phyloP scores from a whole-genome alignment of 2,113 vertebrate species.

The Pituophis catenifer region DNA sequence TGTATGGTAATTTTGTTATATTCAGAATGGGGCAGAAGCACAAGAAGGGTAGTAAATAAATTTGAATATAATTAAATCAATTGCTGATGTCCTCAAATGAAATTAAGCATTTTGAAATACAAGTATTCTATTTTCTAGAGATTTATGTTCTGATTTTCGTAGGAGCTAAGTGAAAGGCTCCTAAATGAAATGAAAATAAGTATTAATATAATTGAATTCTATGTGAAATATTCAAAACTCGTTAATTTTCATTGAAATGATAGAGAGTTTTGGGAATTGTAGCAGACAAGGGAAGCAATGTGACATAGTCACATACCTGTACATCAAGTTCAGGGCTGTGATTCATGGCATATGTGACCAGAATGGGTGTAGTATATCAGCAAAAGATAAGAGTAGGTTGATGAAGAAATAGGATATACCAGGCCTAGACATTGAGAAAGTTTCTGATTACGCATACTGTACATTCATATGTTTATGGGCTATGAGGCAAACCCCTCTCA shows the following conservation, averaged over 20 bases:
- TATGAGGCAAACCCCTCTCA: neutral
- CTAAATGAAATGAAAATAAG: too few species aligned
- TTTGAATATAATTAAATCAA: neutral
- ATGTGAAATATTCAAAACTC: neutral
- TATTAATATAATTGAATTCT: neutral
- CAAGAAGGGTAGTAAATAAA: neutral
- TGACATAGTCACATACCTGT: neutral
- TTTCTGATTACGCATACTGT: neutral
- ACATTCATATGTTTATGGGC: neutral
- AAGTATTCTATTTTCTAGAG: constrained; percentile 25
- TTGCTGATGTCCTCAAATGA: neutral
- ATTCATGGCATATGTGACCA: neutral
- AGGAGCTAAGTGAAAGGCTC: neutral
- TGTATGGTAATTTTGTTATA: neutral
- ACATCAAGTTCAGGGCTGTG: neutral
- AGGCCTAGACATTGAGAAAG: neutral
- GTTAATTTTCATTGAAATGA: neutral
- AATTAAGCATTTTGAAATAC: neutral
- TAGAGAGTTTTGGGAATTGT: neutral
- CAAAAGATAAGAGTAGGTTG: neutral
- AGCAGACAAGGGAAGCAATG: neutral
- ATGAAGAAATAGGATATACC: neutral
- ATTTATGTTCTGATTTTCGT: neutral
- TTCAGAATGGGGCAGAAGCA: neutral
- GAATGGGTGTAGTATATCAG: neutral